Conservation (phyloP, 2,113 vertebrate genomes). For the Mugil cephalus region DNA sequence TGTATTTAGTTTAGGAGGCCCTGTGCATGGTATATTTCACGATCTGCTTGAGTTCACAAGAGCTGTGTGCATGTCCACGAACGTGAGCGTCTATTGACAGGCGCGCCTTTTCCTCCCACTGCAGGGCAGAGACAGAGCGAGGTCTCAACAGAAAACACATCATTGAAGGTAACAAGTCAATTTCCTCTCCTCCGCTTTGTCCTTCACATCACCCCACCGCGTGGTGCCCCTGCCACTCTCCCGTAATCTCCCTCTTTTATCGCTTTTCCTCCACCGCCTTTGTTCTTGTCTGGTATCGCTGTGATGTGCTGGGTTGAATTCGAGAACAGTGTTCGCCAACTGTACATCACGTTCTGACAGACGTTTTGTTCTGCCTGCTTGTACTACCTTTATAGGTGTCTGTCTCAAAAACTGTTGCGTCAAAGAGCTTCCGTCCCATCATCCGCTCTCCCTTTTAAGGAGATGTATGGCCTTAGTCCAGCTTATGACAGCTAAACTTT, state of each 20-base stretch:
- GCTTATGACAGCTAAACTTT: constrained; percentile 6
- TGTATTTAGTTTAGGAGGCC: constrained; percentile 26
- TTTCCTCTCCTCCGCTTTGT: constrained; percentile 52
- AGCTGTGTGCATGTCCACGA: constrained; percentile 1
- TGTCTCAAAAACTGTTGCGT: constrained; percentile 12
- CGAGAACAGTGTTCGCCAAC: constrained; percentile 8
- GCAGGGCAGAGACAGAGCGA: constrained; percentile 95
- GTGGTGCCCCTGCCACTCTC: background rate
- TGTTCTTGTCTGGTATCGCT: constrained; percentile 11
- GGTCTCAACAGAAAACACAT: constrained; percentile 97
- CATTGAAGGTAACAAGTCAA: constrained; percentile 91
- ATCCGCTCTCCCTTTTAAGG: background rate
- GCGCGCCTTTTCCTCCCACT: constrained; percentile 42
- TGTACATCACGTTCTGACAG: background rate
- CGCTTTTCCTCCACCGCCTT: constrained; percentile 12
- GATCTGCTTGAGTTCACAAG: constrained; percentile 16
- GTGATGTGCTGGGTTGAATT: constrained; percentile 33
- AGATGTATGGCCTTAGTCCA: background rate
- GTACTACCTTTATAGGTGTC: constrained; percentile 22
- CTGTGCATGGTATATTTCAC: constrained; percentile 29
- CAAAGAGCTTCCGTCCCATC: background rate
- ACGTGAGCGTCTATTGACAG: constrained; percentile 28
- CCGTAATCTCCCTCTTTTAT: constrained; percentile 51
- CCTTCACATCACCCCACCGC: constrained; percentile 64
- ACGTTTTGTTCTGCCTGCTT: constrained; percentile 28